Base-by-base conservation (phyloP, 2,113 vertebrate genomes). In the Sebastes fasciatus region DNA sequence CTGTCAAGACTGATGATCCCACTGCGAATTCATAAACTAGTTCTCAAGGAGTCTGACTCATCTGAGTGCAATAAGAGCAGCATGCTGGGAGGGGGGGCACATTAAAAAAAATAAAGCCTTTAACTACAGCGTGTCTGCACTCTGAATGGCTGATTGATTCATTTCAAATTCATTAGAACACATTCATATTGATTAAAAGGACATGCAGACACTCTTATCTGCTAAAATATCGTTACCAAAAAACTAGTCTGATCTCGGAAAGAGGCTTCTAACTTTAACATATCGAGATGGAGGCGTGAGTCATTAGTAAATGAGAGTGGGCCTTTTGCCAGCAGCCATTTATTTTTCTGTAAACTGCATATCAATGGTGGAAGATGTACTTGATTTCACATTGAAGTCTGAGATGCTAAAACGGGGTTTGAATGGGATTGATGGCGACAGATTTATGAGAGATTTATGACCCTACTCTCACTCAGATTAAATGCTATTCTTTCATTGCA, bases 11-110 rank as follows among this genome's bases (percentile, higher is more conserved):
- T 73, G 72, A 84, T 48, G 70, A 89, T 84, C 72, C 65, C 80
- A 11, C 43, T 52, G 74, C 46, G 54, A 82, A 88, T 80, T 78
- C 49, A 57, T 61, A 55, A 79, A 49, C 73, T 52, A 54, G 46
- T 64, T 72, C 78, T 89, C 49, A 71, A 85, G 74, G 63, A 84
- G 88, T 77, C 86, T 90, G 91, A 93, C 80, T 93, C 90, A 91
- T 92, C 74, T 21, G 34, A 82, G 71, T 45, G 80, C 54, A 82
- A 55, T 60, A 40, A 71, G 48, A 77, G 78, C 78, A 75, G 57
- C 80, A 8, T 3, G 79, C 4, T 34, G 34, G 34, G 34, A 34
- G 34, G 34, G 34, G 34, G 34, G 34, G 34, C 34, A 34, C 34
- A 34, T 34, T 34, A 34, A 3, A 34, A 34, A 26, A 34, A 34